Evolutionary conservation across 2,888 invertebrate genomes (phyloP).

Genomic region (Lithophane ornitopus): DNA sequence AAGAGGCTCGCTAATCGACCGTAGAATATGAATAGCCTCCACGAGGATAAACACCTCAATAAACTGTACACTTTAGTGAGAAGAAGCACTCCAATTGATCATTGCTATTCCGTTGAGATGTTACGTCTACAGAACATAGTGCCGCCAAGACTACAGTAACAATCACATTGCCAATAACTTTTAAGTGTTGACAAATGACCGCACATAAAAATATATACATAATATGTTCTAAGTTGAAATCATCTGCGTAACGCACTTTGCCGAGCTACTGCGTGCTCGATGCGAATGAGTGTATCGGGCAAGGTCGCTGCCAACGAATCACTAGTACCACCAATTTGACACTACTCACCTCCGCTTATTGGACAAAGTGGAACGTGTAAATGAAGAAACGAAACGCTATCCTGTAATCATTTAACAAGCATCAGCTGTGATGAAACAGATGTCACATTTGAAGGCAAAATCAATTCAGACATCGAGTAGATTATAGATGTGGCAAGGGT

Average conservation of each 20-base stretch:
- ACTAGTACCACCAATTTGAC: slow-evolving; percentile 84
- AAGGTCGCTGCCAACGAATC: slow-evolving; percentile 81
- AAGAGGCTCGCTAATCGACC: slow-evolving; percentile 70
- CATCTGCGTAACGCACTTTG: slow-evolving; percentile 63
- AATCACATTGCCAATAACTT: slow-evolving; percentile 58
- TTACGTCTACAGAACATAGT: slow-evolving; percentile 36
- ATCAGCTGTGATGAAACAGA: slow-evolving; percentile 81
- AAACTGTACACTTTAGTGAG: slow-evolving; percentile 57
- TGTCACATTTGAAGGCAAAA: slow-evolving; percentile 84
- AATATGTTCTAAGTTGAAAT: slow-evolving; percentile 50
- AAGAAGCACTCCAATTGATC: slow-evolving; percentile 50
- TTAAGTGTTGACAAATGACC: slow-evolving; percentile 53
- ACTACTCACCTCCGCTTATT: slow-evolving; percentile 87
- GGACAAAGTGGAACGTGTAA: slow-evolving; percentile 88
- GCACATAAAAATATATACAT: slow-evolving; percentile 39
- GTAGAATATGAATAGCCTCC: slow-evolving; percentile 71
- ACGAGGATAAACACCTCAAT: slow-evolving; percentile 69
- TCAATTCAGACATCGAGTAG: slow-evolving; percentile 77
- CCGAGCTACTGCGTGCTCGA: slow-evolving; percentile 56
- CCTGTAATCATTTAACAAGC: slow-evolving; percentile 84
- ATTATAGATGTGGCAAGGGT: slow-evolving; percentile 68
- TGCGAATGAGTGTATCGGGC: slow-evolving; percentile 69
- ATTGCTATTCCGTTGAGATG: slow-evolving; percentile 57
- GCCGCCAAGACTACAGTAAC: slow-evolving; percentile 42
- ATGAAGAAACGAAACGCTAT: slow-evolving; percentile 86